phyloP scores from a whole-genome alignment of 1,140 invertebrate species.

The Sinonovacula constricta region DNA sequence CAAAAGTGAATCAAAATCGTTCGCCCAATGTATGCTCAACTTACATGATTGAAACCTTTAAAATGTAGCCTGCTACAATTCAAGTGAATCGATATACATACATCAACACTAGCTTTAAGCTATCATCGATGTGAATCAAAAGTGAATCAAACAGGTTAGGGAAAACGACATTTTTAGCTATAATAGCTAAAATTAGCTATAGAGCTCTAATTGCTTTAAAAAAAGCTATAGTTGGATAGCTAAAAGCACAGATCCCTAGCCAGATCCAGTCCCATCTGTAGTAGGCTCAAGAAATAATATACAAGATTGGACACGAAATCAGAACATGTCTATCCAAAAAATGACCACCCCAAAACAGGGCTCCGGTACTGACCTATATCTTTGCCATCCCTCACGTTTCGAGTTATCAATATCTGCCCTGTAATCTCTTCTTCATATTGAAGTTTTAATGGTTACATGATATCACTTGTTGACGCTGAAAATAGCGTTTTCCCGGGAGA shows the following conservation, averaged over 20 bases:
- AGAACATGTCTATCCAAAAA: slow-evolving; percentile 1
- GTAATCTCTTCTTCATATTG: slow-evolving; percentile 1
- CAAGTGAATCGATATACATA: slow-evolving; percentile 1
- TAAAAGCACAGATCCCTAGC: background rate
- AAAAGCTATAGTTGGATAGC: slow-evolving; percentile 1
- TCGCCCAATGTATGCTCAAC: background rate
- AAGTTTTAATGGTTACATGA: slow-evolving; percentile 1
- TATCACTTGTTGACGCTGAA: background rate
- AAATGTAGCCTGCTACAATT: slow-evolving; percentile 1
- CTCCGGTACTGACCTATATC: background rate
- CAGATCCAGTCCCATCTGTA: background rate
- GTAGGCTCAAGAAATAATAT: slow-evolving; percentile 1
- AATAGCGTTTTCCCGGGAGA: background rate
- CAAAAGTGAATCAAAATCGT: background rate
- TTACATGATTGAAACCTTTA: background rate
- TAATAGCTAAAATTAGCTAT: slow-evolving; percentile 1
- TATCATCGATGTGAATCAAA: slow-evolving; percentile 1
- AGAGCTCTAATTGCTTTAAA: slow-evolving; percentile 1
- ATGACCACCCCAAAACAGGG: background rate
- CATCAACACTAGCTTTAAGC: background rate
- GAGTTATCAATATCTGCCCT: background rate
- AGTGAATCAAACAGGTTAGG: background rate
- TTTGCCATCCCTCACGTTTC: background rate
- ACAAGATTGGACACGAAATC: background rate
- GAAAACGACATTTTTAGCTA: slow-evolving; percentile 1